A percentile compares a stretch with the other conserved stretches of the same genome.
phyloP scores from a whole-genome alignment of 2,113 vertebrate species.

The Uria lomvia region DNA sequence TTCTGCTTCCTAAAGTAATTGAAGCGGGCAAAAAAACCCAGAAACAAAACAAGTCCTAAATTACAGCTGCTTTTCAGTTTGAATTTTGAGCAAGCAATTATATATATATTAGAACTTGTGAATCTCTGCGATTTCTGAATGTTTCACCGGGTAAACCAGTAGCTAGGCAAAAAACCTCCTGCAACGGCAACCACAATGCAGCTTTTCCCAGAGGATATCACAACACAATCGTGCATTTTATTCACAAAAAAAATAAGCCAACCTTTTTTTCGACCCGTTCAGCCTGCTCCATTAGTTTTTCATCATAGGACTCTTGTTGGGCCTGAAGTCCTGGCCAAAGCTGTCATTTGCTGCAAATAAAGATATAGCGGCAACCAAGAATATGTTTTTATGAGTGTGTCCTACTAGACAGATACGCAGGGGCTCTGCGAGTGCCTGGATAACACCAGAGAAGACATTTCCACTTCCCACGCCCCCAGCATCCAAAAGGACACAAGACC shows the following conservation, averaged over 20 bases:
- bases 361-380: neutral
- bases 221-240: neutral
- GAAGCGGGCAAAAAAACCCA: neutral
- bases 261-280: neutral
- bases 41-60: neutral
- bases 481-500: neutral
- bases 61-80: neutral
- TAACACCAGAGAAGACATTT: neutral
- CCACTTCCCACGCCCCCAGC: fast-evolving
- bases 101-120: neutral
- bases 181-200: neutral
- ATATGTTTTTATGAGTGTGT: neutral
- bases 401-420: neutral
- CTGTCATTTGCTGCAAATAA: neutral
- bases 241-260: neutral
- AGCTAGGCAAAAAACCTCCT: neutral
- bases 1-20: neutral
- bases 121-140: neutral
- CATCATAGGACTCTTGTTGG: neutral
- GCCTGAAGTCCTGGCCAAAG: neutral
- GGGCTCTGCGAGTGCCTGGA: neutral
- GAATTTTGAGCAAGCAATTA: neutral
- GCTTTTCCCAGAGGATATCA: neutral
- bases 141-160: neutral
- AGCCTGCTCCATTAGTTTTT: neutral